Conservation (phyloP, 2,113 vertebrate species). For the Entelurus aequoreus region DNA sequence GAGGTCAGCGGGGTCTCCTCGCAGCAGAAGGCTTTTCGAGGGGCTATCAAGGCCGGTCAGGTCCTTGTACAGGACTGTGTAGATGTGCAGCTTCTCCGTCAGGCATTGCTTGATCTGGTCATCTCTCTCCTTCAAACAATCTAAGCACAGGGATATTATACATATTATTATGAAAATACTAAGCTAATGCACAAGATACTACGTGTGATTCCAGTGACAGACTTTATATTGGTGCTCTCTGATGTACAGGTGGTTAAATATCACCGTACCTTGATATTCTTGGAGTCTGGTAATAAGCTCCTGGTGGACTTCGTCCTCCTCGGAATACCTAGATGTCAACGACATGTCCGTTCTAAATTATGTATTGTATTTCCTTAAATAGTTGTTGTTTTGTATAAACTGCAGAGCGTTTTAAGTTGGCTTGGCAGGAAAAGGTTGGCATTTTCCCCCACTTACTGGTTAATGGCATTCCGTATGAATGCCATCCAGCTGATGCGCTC, state of each 20-base stretch:
- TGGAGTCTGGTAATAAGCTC: constrained; percentile 67
- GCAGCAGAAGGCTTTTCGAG: constrained; percentile 61
- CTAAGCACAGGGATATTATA: constrained; percentile 51
- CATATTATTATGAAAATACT: neutral
- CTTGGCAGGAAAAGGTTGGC: neutral
- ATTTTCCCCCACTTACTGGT: constrained; percentile 65
- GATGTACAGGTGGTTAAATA: neutral
- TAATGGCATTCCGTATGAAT: constrained; percentile 80
- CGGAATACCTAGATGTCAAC: constrained; percentile 73
- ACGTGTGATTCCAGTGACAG: no score
- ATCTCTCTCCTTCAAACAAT: constrained; percentile 75
- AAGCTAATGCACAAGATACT: neutral
- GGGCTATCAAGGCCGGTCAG: constrained; percentile 62
- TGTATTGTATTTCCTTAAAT: no score
- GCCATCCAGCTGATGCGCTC: constrained; percentile 81
- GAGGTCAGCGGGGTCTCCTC: constrained; percentile 69
- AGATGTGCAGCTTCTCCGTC: constrained; percentile 82
- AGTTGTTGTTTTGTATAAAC: no score
- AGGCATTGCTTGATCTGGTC: constrained; percentile 75
- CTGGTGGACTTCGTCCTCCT: constrained; percentile 62
- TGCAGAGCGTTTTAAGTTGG: no score
- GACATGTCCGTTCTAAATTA: neutral
- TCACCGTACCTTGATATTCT: constrained; percentile 78
- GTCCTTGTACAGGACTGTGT: constrained; percentile 69
- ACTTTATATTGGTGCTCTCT: no score